Evolutionary conservation across 2,888 invertebrate species (phyloP).

Genomic region (Sericinus montela): DNA sequence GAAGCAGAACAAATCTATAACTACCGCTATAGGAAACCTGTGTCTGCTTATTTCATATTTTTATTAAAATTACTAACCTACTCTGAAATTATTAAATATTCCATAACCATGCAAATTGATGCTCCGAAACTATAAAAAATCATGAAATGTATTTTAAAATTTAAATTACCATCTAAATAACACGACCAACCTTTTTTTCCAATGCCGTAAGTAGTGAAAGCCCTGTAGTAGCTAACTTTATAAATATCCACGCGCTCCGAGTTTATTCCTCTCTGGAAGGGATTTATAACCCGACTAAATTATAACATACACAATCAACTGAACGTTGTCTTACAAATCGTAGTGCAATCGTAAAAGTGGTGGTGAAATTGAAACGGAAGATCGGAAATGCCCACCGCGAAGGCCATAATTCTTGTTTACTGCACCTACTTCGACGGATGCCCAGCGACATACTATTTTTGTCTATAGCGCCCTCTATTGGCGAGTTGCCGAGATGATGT

Average conservation of each 20-base stretch:
- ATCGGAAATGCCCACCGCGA: constrained; percentile 69
- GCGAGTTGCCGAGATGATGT: constrained; percentile 65
- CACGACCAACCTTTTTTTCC: background rate
- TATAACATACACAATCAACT: constrained; percentile 23
- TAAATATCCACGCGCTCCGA: constrained; percentile 40
- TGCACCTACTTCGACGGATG: constrained; percentile 30
- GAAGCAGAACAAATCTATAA: no score
- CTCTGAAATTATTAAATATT: no score
- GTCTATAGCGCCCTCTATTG: constrained; percentile 70
- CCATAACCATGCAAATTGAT: no score
- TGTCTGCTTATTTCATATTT: no score
- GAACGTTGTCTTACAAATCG: constrained; percentile 23
- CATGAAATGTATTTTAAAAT: no score
- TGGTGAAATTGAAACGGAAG: constrained; percentile 36
- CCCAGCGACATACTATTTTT: constrained; percentile 66
- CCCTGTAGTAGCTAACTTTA: constrained; percentile 32
- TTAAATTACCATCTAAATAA: background rate
- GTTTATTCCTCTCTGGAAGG: constrained; percentile 34
- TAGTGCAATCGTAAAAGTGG: constrained; percentile 25
- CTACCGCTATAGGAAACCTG: no score
- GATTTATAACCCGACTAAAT: constrained; percentile 29
- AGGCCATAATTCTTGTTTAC: constrained; percentile 45
- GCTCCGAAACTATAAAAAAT: no score
- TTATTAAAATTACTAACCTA: no score
- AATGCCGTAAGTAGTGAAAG: constrained; percentile 16